Base-by-base conservation (phyloP, 2,113 vertebrate genomes). In the Morone chrysops region DNA sequence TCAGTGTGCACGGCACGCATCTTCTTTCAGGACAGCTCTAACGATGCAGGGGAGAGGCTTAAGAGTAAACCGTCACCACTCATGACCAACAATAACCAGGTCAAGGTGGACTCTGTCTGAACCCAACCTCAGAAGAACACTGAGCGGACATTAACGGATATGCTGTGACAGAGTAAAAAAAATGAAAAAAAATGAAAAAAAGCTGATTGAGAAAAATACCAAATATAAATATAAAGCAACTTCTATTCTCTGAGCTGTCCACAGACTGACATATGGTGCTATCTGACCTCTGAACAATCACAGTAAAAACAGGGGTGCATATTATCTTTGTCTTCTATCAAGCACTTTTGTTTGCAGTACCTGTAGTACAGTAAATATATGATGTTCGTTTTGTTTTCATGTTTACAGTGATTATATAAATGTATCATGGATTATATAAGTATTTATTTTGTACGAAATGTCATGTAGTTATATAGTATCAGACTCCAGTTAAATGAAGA, bases 81-180 rank as follows among this genome's bases (percentile, higher is more conserved):
- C 78, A 95, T 97, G 92, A 96, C 95, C 75, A 96, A 98, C 92
- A 97, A 97, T 84, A 98, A 99, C 90, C 96, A 95, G 94, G 94
- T 98, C 43, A 97, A 97, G 65, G 97, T 99, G 91, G 97, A 98
- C 84, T 97, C 96, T 1, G 96, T 99, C 62, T 99, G 93, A 97
- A 87, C n/a, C 43, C 41, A 40, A 70, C 56, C 56, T 43, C 47
- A 65, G 50, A 80, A 48, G 22, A 62, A n/a, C 5, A 25, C 18
- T 38, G 45, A 70, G 53, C 3, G 17, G 54, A 81, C 71, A 14
- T 20, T 2, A 63, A 65, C 11, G 40, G 48, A 65, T 25, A 76
- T 70, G 70, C 67, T 68, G 83, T 80, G 50, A 89, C 45, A 59
- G 25, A 57, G 20, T 8, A 13, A 41, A 69, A 79, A 57, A 57